These are phyloP conservation scores for Dichetophora obliterata DNA, from an alignment of 2,888 invertebrate genomes.

Conservation along the genomic window DNA sequence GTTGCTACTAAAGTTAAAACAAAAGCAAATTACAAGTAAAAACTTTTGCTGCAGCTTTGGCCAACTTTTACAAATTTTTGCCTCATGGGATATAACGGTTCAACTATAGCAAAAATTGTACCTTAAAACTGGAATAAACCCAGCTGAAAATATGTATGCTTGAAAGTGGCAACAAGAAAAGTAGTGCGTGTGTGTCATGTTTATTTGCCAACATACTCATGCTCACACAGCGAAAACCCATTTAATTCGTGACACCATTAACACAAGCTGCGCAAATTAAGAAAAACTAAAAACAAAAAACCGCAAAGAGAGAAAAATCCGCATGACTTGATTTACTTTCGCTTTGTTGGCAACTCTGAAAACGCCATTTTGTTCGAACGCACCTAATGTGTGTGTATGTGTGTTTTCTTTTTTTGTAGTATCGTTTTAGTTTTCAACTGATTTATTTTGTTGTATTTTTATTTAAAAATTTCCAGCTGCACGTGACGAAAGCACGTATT, in stretches of 20 bases:
- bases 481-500: conserved; percentile 5
- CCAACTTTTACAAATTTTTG: not conserved
- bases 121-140: too few relatives aligned
- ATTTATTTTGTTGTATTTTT: not conserved
- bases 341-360: not conserved
- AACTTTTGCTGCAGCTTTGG: not conserved
- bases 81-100: not conserved
- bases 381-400: conserved; percentile 9
- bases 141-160: not conserved
- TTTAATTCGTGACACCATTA: conserved; percentile 18
- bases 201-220: too few relatives aligned
- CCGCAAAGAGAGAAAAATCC: not conserved
- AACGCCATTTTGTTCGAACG: not conserved
- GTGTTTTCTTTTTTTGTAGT: not conserved
- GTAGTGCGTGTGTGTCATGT: too few relatives aligned
- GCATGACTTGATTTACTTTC: conserved; percentile 21
- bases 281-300: not conserved
- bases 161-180: not conserved
- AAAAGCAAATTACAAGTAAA: not conserved
- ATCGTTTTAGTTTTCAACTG: not conserved
- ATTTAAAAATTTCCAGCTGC: conserved; percentile 9
- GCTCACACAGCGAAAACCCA: not conserved
- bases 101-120: not conserved
- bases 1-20: too few relatives aligned
- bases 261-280: conserved; percentile 16